Percentiles rank a stretch among this genome's conserved stretches.
Evolutionary conservation across 2,797 vertebrate genomes (phyloP).

Genomic region (Malurus splendens): DNA sequence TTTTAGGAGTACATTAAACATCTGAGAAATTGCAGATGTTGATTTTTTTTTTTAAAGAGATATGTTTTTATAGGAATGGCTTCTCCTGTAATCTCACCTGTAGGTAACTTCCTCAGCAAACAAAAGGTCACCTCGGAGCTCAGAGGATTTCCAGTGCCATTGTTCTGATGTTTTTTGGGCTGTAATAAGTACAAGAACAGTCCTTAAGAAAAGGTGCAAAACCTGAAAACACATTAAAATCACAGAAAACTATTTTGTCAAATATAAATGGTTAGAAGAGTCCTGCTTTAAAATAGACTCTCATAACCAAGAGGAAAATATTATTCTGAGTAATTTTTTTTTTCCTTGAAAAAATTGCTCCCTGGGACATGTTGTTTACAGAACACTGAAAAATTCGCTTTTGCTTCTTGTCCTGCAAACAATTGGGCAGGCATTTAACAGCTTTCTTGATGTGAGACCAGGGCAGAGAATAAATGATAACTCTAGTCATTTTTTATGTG

Average conservation of each 20-base stretch:
- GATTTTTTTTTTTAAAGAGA: background rate
- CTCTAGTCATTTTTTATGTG: background rate
- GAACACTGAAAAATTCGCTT: background rate
- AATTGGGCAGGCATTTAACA: background rate
- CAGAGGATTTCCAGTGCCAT: background rate
- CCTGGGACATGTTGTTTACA: background rate
- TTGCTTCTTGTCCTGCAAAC: background rate
- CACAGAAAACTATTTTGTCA: background rate
- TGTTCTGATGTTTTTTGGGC: background rate
- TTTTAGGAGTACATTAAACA: background rate
- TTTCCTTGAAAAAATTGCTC: background rate
- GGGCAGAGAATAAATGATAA: background rate
- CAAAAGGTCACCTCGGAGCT: background rate
- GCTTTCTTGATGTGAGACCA: background rate
- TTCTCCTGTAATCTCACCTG: background rate
- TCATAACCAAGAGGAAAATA: background rate
- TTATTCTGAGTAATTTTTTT: background rate
- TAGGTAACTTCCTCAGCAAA: background rate
- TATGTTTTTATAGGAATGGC: background rate
- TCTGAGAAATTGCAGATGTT: background rate
- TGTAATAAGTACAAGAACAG: background rate
- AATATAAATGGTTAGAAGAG: background rate
- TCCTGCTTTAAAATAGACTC: background rate
- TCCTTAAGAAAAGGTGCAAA: background rate
- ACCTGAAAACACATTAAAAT: background rate